Evolutionary conservation across 1,140 invertebrate species (phyloP).

Genomic region (Lucilia sericata): DNA sequence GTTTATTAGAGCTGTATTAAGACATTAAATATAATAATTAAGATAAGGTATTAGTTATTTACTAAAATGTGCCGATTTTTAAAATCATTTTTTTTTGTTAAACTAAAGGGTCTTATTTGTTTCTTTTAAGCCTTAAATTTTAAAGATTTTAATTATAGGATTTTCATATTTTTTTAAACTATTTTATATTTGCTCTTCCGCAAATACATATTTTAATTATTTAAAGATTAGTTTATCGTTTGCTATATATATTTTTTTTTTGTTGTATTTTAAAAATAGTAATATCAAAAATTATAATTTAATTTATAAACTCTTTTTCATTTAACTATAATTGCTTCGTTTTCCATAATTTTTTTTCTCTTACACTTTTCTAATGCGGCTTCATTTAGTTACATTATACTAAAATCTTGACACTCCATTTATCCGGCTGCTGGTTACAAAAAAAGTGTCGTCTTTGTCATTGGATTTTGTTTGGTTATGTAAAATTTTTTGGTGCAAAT

Average conservation of each 20-base stretch:
- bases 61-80: background rate
- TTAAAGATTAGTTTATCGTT: background rate
- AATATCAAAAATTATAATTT: conserved; percentile 41
- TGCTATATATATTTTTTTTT: conserved; percentile 3
- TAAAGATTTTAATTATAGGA: background rate
- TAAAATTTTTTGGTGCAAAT: conserved; percentile 11
- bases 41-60: background rate
- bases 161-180: background rate
- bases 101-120: background rate
- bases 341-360: background rate
- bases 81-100: conserved; percentile 18
- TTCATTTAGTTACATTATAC: background rate
- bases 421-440: background rate
- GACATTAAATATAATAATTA: too few species aligned
- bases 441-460: background rate
- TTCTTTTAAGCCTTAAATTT: conserved; percentile 12
- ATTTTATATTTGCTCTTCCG: background rate
- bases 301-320: conserved; percentile 35
- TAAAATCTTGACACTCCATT: background rate
- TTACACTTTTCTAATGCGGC: background rate
- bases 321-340: conserved; percentile 37
- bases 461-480: conserved; percentile 24
- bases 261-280: conserved; percentile 20
- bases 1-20: background rate
- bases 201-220: background rate